phyloP scores from a whole-genome alignment of 1,140 invertebrate species.

The Camponotus floridanus region DNA sequence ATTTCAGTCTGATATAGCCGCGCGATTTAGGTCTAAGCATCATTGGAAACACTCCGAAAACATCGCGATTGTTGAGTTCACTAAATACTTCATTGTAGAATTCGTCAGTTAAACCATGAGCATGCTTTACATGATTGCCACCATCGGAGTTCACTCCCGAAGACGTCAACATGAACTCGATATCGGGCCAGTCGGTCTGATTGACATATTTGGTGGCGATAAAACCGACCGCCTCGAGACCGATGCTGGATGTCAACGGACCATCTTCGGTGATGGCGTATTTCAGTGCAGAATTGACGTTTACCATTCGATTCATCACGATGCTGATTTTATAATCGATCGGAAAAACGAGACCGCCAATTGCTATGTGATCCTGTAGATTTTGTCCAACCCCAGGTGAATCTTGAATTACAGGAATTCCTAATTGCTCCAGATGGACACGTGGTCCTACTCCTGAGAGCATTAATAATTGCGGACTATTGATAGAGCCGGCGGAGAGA shows the following conservation, averaged over 20 bases:
- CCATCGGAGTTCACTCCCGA: conserved; percentile 92
- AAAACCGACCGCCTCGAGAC: conserved; percentile 94
- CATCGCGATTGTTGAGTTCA: conserved; percentile 90
- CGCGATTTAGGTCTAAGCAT: conserved; percentile 94
- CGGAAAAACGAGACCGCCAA: conserved; percentile 92
- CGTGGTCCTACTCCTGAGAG: conserved; percentile 93
- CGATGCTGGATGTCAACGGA: conserved; percentile 93
- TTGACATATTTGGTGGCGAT: conserved; percentile 95
- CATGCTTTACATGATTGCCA: conserved; percentile 91
- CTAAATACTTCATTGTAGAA: conserved; percentile 92
- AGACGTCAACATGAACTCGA: conserved; percentile 95
- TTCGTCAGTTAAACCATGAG: conserved; percentile 92
- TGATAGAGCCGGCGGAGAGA: conserved; percentile 92
- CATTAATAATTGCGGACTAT: conserved; percentile 93
- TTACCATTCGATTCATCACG: conserved; percentile 91
- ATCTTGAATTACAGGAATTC: conserved; percentile 90
- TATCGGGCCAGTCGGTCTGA: conserved; percentile 94
- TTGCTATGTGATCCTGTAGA: conserved; percentile 94
- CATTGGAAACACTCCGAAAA: conserved; percentile 94
- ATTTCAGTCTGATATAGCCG: conserved; percentile 92
- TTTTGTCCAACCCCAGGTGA: conserved; percentile 92
- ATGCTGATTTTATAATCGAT: conserved; percentile 93
- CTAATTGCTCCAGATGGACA: conserved; percentile 89
- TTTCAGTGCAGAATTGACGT: conserved; percentile 91
- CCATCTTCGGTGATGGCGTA: conserved; percentile 93